Percentiles rank a stretch among this genome's conserved stretches.
These are phyloP conservation scores for Andrena trimmerana DNA, from an alignment of 2,888 invertebrate genomes.

Conservation along the genomic window DNA sequence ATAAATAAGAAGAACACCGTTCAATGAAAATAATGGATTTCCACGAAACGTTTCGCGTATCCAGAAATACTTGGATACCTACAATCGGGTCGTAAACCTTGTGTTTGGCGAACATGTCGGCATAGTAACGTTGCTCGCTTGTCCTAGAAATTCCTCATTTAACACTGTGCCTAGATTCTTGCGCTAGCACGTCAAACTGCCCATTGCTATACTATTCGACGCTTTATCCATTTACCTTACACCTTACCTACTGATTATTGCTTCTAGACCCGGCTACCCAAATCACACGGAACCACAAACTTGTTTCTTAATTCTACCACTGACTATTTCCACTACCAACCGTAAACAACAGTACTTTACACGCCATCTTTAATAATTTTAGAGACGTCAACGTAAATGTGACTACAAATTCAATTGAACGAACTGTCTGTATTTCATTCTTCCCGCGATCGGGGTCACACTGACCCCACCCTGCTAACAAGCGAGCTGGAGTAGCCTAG, in stretches of 20 bases:
- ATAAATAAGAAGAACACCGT: background rate
- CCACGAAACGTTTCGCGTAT: background rate
- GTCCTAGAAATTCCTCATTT: constrained; percentile 68
- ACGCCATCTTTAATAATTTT: too few species aligned
- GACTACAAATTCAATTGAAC: too few species aligned
- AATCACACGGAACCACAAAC: background rate
- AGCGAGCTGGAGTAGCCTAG: background rate
- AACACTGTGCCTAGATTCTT: constrained; percentile 37
- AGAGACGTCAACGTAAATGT: too few species aligned
- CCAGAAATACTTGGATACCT: constrained; percentile 17
- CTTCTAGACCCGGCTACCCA: background rate
- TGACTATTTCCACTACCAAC: too few species aligned
- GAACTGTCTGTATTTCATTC: too few species aligned
- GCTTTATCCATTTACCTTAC: constrained; percentile 4
- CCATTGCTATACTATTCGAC: constrained; percentile 43
- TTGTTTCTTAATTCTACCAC: background rate
- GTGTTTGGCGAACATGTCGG: constrained; percentile 63
- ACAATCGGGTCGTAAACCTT: constrained; percentile 5
- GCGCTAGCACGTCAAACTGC: constrained; percentile 29
- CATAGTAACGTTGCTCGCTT: constrained; percentile 62
- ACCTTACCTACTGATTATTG: background rate
- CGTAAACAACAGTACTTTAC: too few species aligned
- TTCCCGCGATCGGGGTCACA: too few species aligned
- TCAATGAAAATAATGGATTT: constrained; percentile 25
- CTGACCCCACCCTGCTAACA: too few species aligned